These are phyloP conservation scores for Rousettus madagascariensis DNA, from an alignment of 2,797 vertebrate species.

Conservation along the genomic window DNA sequence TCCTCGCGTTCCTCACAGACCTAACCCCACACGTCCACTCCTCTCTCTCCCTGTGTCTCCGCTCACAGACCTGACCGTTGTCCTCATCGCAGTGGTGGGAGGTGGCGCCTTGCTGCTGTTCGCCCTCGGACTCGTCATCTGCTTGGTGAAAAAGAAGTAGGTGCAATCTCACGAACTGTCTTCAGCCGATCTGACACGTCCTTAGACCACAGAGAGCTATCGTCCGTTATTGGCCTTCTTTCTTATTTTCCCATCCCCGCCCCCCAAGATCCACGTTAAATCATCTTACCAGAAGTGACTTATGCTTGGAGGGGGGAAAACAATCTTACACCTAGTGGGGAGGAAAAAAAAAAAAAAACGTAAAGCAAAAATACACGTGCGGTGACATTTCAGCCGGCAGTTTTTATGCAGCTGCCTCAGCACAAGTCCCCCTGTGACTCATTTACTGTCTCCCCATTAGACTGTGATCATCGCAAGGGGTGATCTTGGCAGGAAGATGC, in stretches of 20 bases:
- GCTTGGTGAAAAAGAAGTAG: conserved; percentile 88
- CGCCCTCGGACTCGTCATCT: conserved; percentile 82
- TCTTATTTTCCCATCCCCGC: not conserved
- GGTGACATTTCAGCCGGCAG: not conserved
- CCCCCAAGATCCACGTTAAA: not conserved
- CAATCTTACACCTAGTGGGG: not conserved
- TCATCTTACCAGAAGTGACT: not conserved
- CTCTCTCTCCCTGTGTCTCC: conserved; percentile 61
- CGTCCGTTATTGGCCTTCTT: not conserved
- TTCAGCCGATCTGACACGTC: not conserved
- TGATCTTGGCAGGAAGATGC: not conserved
- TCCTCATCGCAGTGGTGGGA: conserved; percentile 85
- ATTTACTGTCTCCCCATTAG: not conserved
- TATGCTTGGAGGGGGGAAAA: not conserved
- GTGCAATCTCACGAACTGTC: conserved; percentile 69
- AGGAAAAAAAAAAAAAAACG: not conserved
- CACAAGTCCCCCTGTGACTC: not conserved
- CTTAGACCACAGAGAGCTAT: not conserved
- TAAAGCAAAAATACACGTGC: fast-evolving
- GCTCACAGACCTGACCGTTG: conserved; percentile 85
- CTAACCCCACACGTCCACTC: not conserved
- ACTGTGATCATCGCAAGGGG: fast-evolving
- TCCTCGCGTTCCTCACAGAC: fast-evolving
- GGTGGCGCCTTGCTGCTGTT: conserved; percentile 77
- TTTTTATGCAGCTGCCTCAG: not conserved